Base-by-base conservation (phyloP, 2,888 invertebrate genomes). In the Thereva nobilitata region DNA sequence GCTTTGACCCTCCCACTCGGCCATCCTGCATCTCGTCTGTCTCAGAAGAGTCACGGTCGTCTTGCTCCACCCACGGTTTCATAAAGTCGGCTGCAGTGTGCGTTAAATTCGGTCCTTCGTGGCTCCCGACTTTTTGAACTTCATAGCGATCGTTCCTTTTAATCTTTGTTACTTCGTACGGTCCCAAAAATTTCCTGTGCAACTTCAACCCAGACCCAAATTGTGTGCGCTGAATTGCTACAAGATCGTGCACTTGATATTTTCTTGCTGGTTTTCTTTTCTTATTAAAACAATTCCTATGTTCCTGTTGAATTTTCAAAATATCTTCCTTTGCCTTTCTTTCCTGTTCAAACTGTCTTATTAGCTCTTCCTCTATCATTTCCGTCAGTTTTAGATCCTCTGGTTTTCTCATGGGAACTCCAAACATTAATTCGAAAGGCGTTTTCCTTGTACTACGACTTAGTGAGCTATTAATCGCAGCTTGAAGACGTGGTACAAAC, bases 311-410 rank as follows among this genome's bases (percentile, higher is more conserved):
- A 10, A 54, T 35, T 38, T 38, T 53, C 4, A 8, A 2, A 10
- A 54, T 71, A 67, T 76, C 72, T 42, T 72, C 70, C 64, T 45
- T 49, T 5, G 53, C 53, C 8, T 54, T 9, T 34, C 45, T 10
- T 23, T 49, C 37, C 4, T 10, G 6, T 8, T 61, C 44, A 10
- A 53, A 64, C 3, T 35, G 10, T 3, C 7, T 10, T 6, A 42
- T 6, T n/a, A 40, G 23, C 12, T 52, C 64, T 42, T 44, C 42
- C 45, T 64, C 45, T 4, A 64, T 53, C 4, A 41, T 41, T 37
- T 53, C 44, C 10, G 7, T 10, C 23, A 42, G 7, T 6, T 41
- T 41, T 2, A 55, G n/a, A 23, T 55, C 55, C 7, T 23, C 34
- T 5, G n/a, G 40, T n/a, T 5, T 23, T 63, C 67, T 7, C 74